These are phyloP conservation scores for Rhynchophorus ferrugineus DNA, from an alignment of 1,140 invertebrate species.

Conservation along the genomic window DNA sequence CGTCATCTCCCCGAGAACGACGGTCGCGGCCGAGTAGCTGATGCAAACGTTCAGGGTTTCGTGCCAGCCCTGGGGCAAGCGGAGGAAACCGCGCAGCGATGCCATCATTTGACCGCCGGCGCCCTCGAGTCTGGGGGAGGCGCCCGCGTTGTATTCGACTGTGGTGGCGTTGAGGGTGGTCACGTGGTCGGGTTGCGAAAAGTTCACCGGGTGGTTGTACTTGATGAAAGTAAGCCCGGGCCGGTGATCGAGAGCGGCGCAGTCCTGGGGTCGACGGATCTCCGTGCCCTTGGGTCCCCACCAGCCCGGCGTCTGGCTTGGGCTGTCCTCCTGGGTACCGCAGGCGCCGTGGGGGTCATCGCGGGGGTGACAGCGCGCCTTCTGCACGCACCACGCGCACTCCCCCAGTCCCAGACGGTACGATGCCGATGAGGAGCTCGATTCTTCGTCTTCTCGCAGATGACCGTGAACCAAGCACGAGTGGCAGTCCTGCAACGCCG, in stretches of 20 bases:
- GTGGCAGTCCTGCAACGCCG: conserved; percentile 77
- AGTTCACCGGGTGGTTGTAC: conserved; percentile 79
- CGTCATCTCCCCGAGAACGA: conserved; percentile 46
- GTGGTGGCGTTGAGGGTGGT: conserved; percentile 77
- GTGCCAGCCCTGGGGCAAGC: conserved; percentile 64
- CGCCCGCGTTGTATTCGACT: conserved; percentile 33
- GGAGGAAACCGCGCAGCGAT: conserved; percentile 68
- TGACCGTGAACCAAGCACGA: conserved; percentile 74
- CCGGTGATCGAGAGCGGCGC: conserved; percentile 68
- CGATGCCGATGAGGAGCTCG: conserved; percentile 54
- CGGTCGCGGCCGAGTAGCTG: conserved; percentile 56
- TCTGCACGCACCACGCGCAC: conserved; percentile 90
- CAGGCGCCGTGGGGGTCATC: conserved; percentile 79
- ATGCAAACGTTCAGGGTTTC: conserved; percentile 68
- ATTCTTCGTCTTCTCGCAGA: conserved; percentile 28
- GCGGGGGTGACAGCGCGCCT: conserved; percentile 79
- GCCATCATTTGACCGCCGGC: conserved; percentile 66
- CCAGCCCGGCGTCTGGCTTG: conserved; percentile 74
- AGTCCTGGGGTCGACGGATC: conserved; percentile 67
- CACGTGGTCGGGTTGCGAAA: conserved; percentile 76
- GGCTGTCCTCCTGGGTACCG: conserved; percentile 64
- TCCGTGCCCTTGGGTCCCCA: conserved; percentile 80
- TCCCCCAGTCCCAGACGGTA: conserved; percentile 67
- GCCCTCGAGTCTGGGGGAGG: conserved; percentile 56
- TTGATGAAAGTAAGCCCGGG: conserved; percentile 84